Conservation (phyloP, 2,888 invertebrate species). For the Plagodis pulveraria region DNA sequence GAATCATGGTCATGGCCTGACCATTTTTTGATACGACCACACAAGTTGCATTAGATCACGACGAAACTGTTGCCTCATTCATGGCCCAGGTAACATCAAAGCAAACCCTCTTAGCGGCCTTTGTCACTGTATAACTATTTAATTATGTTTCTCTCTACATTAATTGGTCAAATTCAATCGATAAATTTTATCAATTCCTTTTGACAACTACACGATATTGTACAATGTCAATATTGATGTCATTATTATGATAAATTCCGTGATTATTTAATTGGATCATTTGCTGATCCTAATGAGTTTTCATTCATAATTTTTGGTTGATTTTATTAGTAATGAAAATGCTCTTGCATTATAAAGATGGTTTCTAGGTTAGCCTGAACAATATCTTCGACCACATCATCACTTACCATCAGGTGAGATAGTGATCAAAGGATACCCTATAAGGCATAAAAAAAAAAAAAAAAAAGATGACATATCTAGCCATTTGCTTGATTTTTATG, state of each 20-base stretch:
- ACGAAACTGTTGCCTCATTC: slow-evolving; percentile 29
- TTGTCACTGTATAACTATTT: background rate
- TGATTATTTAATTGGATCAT: slow-evolving; percentile 29
- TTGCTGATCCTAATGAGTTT: slow-evolving; percentile 5
- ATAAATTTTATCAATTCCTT: slow-evolving; percentile 25
- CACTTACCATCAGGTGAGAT: too few relatives aligned
- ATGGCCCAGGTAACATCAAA: slow-evolving; percentile 21
- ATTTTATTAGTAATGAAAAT: too few relatives aligned
- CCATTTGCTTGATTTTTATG: too few relatives aligned
- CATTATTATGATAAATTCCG: slow-evolving; percentile 35
- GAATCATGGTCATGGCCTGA: background rate
- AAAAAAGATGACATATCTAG: too few relatives aligned
- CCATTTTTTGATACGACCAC: slow-evolving; percentile 28
- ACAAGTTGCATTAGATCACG: slow-evolving; percentile 35
- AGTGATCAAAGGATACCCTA: too few relatives aligned
- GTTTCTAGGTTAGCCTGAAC: too few relatives aligned
- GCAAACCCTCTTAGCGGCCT: slow-evolving; percentile 2
- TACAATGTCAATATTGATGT: slow-evolving; percentile 36
- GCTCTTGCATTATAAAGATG: too few relatives aligned
- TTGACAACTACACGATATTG: slow-evolving; percentile 28
- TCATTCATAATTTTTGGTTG: slow-evolving; percentile 3
- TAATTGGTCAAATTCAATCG: slow-evolving; percentile 24
- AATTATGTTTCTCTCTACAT: slow-evolving; percentile 9
- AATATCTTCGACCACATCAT: too few relatives aligned
- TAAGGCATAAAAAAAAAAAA: too few relatives aligned